Conservation (phyloP, 2,888 invertebrate genomes). For the Drosophila vallismaia region DNA sequence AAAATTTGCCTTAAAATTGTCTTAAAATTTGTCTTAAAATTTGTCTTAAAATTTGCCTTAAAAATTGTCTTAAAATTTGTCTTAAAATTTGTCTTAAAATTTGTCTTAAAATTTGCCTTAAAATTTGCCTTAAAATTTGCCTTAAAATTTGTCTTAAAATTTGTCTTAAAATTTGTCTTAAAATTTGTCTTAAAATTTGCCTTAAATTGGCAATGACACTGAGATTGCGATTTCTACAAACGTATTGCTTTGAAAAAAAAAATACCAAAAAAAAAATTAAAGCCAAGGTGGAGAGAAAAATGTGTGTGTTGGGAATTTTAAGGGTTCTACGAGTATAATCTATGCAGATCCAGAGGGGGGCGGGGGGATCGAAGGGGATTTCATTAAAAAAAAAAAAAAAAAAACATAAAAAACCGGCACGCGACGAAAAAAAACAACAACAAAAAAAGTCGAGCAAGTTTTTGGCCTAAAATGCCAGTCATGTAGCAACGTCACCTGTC, state of each 20-base stretch:
- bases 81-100: too few relatives aligned
- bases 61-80: too few relatives aligned
- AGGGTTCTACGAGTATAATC: neutral
- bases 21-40: too few relatives aligned
- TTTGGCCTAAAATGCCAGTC: conserved; percentile 55
- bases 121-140: too few relatives aligned
- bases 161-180: too few relatives aligned
- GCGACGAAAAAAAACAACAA: conserved; percentile 38
- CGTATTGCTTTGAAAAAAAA: conserved; percentile 3
- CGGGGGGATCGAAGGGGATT: neutral
- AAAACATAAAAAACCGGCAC: conserved; percentile 30
- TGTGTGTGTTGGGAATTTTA: conserved; percentile 45
- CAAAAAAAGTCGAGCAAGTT: conserved; percentile 10
- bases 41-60: too few relatives aligned
- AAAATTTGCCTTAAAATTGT: conserved; percentile 11
- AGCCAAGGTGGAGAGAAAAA: conserved; percentile 48
- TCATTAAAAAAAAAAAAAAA: neutral
- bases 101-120: too few relatives aligned
- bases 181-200: too few relatives aligned
- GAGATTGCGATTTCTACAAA: conserved; percentile 14
- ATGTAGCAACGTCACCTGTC: conserved; percentile 53
- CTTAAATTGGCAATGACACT: conserved; percentile 22
- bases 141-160: too few relatives aligned
- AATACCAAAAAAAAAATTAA: conserved; percentile 32
- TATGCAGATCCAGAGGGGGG: neutral